Base-by-base conservation (phyloP, 2,888 invertebrate genomes). In the Dicranocentrus wangi region DNA sequence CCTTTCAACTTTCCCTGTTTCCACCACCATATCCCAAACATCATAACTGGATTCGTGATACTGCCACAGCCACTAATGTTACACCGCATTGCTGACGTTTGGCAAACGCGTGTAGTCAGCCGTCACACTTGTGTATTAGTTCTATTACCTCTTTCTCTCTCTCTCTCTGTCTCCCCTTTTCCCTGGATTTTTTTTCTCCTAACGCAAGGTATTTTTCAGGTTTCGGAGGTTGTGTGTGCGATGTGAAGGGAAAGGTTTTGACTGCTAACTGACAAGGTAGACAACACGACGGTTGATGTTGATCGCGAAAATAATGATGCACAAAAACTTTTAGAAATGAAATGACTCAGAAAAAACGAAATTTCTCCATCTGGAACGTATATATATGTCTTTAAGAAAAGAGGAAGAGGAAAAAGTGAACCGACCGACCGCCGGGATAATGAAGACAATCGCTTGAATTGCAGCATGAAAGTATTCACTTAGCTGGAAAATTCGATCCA, bases 31-130 rank as follows among this genome's bases (percentile, higher is more conserved):
- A 19, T 51, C 8, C 19, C 19, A n/a, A 51, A 51, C 51, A 8
- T 51, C 51, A 51, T 51, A 51, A 51, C 51, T 51, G 51, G 19
- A 51, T 17, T 51, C 19, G 19, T 51, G 51, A n/a, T 51, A n/a
- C 51, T 51, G 51, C n/a, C 51, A 51, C 51, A 51, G 19, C 7
- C 51, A 51, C 51, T 58, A 60, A 71, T 61, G 71, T 53, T 71
- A 60, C 73, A 73, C 73, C 73, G 73, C 73, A 73, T 51, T 73
- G 73, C 73, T 73, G 73, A 73, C 73, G 73, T 73, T 73, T 71
- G 60, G 43, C 43, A 61, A 71, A 71, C 25, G 25, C 28, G 42
- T 71, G 58, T 58, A 61, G 71, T 58, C 58, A 70, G 55, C 39
- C 53, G 69, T 55, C 55, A 55, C n/a, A 51, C 39, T 66, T 66